Percentiles rank a stretch among this genome's conserved stretches.
Evolutionary conservation across 1,140 invertebrate genomes (phyloP).

Genomic region (Harpegnathos saltator): DNA sequence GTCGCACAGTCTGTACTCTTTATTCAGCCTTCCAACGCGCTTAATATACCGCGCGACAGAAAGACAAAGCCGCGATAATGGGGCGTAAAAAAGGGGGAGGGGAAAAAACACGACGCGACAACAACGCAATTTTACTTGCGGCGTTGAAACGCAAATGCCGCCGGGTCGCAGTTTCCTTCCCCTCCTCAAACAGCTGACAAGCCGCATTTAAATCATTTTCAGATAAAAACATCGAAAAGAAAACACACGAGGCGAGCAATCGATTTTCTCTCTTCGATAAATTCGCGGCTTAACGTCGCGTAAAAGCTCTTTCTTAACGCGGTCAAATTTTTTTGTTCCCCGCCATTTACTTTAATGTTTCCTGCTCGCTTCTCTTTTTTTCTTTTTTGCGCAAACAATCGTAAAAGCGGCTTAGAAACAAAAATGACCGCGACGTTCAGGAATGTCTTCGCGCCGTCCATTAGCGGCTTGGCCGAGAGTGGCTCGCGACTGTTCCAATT

Average conservation of each 20-base stretch:
- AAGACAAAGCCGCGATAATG: constrained; percentile 21
- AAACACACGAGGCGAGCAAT: neutral
- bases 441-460: constrained; percentile 28
- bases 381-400: neutral
- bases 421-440: neutral
- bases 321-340: too few relatives aligned
- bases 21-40: neutral
- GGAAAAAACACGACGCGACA: neutral
- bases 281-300: neutral
- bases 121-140: neutral
- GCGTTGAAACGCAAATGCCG: neutral
- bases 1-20: constrained; percentile 27
- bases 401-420: constrained; percentile 7
- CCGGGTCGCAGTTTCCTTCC: neutral
- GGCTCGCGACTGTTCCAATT: constrained; percentile 29
- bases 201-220: neutral
- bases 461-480: constrained; percentile 18
- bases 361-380: neutral
- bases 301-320: too few relatives aligned
- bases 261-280: constrained; percentile 1
- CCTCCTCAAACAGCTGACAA: too few relatives aligned
- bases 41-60: constrained; percentile 1
- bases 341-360: neutral
- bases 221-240: neutral
- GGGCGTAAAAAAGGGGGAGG: neutral